These are phyloP conservation scores for Mystacides longicornis DNA, from an alignment of 2,888 invertebrate genomes.

Conservation along the genomic window DNA sequence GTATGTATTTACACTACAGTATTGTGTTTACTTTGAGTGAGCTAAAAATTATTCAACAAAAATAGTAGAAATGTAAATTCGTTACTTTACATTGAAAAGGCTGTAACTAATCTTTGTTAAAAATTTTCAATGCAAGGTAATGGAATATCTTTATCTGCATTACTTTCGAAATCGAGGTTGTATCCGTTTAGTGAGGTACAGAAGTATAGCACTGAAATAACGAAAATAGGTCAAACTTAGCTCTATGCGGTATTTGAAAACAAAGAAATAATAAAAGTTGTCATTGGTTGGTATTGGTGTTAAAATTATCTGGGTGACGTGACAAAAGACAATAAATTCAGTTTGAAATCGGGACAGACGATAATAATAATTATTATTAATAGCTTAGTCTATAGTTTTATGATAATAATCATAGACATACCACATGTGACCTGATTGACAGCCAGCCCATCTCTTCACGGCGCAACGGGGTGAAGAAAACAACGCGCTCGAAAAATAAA, in stretches of 20 bases:
- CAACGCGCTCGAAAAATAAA: background rate
- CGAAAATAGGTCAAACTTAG: background rate
- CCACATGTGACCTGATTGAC: slow-evolving; percentile 48
- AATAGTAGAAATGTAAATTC: too few relatives aligned
- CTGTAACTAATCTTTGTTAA: too few relatives aligned
- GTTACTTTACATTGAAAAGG: too few relatives aligned
- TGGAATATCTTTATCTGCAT: too few relatives aligned
- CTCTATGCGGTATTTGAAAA: background rate
- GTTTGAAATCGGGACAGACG: background rate
- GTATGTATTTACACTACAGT: too few relatives aligned
- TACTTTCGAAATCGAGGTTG: too few relatives aligned
- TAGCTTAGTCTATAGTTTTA: background rate
- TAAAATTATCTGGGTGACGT: background rate
- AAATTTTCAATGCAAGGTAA: too few relatives aligned
- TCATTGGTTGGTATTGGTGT: too few relatives aligned
- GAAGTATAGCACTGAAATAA: background rate
- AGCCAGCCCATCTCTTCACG: slow-evolving; percentile 49
- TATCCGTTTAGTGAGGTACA: too few relatives aligned
- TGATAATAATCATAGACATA: slow-evolving; percentile 35
- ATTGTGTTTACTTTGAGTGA: too few relatives aligned
- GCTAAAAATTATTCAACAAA: too few relatives aligned
- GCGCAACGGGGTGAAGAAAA: background rate
- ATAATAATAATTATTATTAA: background rate
- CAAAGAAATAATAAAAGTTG: background rate
- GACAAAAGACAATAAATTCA: background rate